Percentiles rank a stretch among this genome's conserved stretches.
phyloP scores from a whole-genome alignment of 2,113 vertebrate genomes.

The Indicator maculatus region DNA sequence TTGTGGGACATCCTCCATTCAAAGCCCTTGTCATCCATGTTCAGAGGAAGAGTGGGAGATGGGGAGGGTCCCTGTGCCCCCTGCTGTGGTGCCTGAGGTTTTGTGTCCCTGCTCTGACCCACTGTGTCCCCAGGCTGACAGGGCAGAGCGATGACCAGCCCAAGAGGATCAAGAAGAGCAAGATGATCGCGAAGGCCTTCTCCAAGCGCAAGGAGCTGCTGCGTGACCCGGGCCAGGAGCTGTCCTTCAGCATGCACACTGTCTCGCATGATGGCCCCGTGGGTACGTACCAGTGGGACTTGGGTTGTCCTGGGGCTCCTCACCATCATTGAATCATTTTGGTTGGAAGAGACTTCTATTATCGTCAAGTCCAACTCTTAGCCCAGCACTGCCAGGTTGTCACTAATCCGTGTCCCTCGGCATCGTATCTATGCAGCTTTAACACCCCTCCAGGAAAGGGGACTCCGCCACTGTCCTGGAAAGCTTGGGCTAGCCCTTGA shows the following conservation, averaged over 20 bases:
- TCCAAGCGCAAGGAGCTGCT: conserved; percentile 93
- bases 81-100: too few relatives aligned
- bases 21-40: not conserved
- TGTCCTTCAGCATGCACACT: conserved; percentile 97
- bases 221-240: conserved; percentile 89
- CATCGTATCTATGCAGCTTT: not conserved
- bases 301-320: rapidly evolving
- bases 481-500: not conserved
- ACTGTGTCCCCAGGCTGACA: conserved; percentile 77
- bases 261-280: conserved; percentile 95
- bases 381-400: not conserved
- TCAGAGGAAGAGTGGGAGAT: not conserved
- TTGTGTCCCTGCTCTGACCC: not conserved
- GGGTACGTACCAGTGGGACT: conserved; percentile 62
- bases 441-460: not conserved
- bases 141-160: conserved; percentile 94
- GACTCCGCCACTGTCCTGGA: not conserved
- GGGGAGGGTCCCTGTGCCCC: not conserved
- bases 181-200: conserved; percentile 99
- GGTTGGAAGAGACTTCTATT: not conserved
- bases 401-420: not conserved
- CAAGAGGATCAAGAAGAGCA: conserved; percentile 98
- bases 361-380: not conserved
- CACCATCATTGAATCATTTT: not conserved
- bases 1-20: not conserved